Evolutionary conservation across 1,140 invertebrate genomes (phyloP).

Genomic region (Drosophila virilis): DNA sequence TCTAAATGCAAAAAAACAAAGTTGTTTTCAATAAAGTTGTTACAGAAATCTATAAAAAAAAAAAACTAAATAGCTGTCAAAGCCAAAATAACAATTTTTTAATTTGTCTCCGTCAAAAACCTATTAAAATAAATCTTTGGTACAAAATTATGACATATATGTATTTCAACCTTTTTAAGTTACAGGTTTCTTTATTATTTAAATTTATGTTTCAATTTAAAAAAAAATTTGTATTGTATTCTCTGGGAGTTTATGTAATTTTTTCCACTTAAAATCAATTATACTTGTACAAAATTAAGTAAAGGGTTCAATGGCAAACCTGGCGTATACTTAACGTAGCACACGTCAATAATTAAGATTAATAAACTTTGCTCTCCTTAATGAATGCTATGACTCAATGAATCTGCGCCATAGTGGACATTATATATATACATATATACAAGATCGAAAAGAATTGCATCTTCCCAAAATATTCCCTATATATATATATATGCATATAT

Average conservation of each 20-base stretch:
- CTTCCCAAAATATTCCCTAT: neutral
- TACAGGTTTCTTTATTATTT: too few relatives aligned
- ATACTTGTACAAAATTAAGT: neutral
- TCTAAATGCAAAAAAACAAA: slow-evolving; percentile 8
- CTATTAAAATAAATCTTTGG: too few relatives aligned
- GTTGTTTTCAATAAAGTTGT: neutral
- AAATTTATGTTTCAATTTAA: too few relatives aligned
- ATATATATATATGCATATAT: neutral
- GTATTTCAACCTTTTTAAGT: too few relatives aligned
- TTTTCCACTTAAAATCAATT: too few relatives aligned
- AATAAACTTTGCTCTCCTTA: slow-evolving; percentile 9
- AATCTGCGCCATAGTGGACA: neutral
- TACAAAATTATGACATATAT: too few relatives aligned
- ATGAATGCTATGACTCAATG: neutral
- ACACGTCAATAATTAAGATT: neutral
- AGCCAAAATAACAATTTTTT: too few relatives aligned
- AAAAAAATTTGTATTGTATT: too few relatives aligned
- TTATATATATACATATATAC: neutral
- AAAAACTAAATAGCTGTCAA: neutral
- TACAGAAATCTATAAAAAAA: neutral
- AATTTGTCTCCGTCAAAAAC: too few relatives aligned
- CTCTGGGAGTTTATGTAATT: too few relatives aligned
- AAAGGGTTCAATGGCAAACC: neutral
- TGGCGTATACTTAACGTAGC: slow-evolving; percentile 15
- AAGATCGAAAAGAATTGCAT: neutral